Base-by-base conservation (phyloP, 2,797 vertebrate genomes). In the Crotalus adamanteus region DNA sequence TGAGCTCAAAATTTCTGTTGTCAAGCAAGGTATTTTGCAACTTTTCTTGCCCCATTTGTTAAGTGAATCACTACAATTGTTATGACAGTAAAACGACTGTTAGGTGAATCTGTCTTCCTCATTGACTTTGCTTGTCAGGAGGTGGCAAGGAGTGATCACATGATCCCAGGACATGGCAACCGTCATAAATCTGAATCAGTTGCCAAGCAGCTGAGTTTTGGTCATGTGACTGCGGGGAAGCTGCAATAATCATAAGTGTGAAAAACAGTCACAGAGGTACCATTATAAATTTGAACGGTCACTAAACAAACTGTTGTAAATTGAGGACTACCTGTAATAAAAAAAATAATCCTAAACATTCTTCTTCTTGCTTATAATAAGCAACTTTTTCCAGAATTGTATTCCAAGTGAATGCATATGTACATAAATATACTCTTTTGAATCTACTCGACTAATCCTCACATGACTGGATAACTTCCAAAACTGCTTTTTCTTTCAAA, bases 361-460 rank as follows among this genome's bases (percentile, higher is more conserved):
- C 55, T 60, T 59, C 14, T 53, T 59, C n/a, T 26, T 55, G 25
- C 20, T 87, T 56, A 18, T 53, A 83, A 83, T 90, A 12, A 92
- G 86, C 22, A 12, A 2, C 86, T 87, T 5, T 63, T 61, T 28
- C 47, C 47, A 57, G 28, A 85, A 47, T 61, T 51, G 22, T 55
- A 25, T 59, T 22, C 20, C 56, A 73, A 89, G 87, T 0, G 1
- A 92, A 65, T 28, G 88, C 57, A 22, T 0, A 1, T 51, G 61
- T 93, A 93, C 12, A 78, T 93, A 63, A 47, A 91, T 16, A 7
- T 5, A 86, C 8, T 92, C 55, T 94, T 89, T 56, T 51, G 18
- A 89, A 95, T 28, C 95, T 88, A 92, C 85, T 95, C 93, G 94
- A 18, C 90, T 96, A 96, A 97, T 95, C 95, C 94, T 57, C 92